Conservation (phyloP, 1,140 invertebrate species). For the Pseudoatta argentina region DNA sequence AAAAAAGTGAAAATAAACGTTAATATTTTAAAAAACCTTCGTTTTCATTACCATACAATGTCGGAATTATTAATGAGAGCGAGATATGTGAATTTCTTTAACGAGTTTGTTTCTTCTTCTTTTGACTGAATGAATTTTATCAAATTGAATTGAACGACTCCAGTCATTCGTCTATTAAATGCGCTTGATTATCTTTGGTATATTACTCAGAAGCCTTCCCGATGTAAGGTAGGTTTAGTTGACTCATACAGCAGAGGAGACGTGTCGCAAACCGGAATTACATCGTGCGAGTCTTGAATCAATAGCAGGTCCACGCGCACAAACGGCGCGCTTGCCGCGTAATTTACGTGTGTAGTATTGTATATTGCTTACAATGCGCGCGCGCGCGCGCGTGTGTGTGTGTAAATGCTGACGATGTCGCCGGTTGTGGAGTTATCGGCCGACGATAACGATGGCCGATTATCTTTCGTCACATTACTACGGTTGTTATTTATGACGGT, state of each 20-base stretch:
- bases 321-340: neutral
- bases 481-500: conserved; percentile 70
- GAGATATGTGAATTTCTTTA: neutral
- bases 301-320: conserved; percentile 49
- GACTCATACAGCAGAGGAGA: conserved; percentile 17
- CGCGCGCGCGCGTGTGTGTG: too few species aligned
- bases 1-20: neutral
- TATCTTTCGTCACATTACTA: conserved; percentile 75
- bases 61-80: neutral
- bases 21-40: neutral
- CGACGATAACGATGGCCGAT: conserved; percentile 73
- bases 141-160: neutral
- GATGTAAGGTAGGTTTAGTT: conserved; percentile 29
- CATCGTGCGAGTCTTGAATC: conserved; percentile 59
- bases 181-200: neutral
- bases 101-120: conserved; percentile 5
- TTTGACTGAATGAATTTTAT: neutral
- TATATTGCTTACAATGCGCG: neutral
- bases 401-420: conserved; percentile 45
- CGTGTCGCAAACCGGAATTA: conserved; percentile 46
- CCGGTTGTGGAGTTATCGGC: conserved; percentile 68
- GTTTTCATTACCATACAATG: neutral
- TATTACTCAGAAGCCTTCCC: conserved; percentile 29
- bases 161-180: conserved; percentile 26
- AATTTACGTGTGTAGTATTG: neutral